These are phyloP conservation scores for Paelopatides confundens DNA, from an alignment of 53 echinoderm and acorn worm species.

Conservation along the genomic window DNA sequence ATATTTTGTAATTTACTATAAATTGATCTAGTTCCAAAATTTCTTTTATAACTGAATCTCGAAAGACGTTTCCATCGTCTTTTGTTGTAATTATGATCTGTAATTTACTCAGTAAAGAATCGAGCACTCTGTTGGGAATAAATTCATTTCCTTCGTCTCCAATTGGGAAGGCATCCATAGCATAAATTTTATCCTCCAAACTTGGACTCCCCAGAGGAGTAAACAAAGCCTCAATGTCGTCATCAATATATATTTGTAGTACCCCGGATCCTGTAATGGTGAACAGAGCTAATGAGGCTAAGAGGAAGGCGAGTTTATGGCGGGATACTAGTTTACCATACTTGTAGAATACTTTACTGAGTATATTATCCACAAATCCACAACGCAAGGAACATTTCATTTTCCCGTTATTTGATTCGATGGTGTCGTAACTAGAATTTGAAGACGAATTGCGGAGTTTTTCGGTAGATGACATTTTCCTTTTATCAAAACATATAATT, in stretches of 20 bases:
- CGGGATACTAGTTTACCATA: slow-evolving; percentile 80
- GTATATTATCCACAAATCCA: slow-evolving; percentile 77
- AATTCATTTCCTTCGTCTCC: slow-evolving; percentile 84
- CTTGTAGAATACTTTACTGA: slow-evolving; percentile 81
- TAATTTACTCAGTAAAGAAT: slow-evolving; percentile 71
- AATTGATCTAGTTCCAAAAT: slow-evolving; percentile 68
- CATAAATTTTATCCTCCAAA: slow-evolving; percentile 61
- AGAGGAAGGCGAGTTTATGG: slow-evolving; percentile 74
- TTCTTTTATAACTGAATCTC: slow-evolving; percentile 71
- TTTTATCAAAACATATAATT: too few species aligned
- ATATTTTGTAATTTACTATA: slow-evolving; percentile 34
- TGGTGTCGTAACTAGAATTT: slow-evolving; percentile 26
- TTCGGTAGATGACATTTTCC: slow-evolving; percentile 32
- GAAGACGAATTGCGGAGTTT: slow-evolving; percentile 13
- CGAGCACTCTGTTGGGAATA: slow-evolving; percentile 83
- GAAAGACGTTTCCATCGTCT: slow-evolving; percentile 75
- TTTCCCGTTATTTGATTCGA: slow-evolving; percentile 21
- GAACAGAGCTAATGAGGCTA: slow-evolving; percentile 75
- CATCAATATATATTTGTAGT: slow-evolving; percentile 69
- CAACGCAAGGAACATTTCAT: slow-evolving; percentile 41
- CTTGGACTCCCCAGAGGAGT: slow-evolving; percentile 83
- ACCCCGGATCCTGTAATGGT: slow-evolving; percentile 69
- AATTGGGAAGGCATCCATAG: slow-evolving; percentile 63
- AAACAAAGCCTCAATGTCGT: slow-evolving; percentile 90
- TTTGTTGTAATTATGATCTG: slow-evolving; percentile 73